Evolutionary conservation across 2,888 invertebrate species (phyloP), one percentile per base, ranked within the genome.

Genomic region (Rhamphomyia laevipes): DNA sequence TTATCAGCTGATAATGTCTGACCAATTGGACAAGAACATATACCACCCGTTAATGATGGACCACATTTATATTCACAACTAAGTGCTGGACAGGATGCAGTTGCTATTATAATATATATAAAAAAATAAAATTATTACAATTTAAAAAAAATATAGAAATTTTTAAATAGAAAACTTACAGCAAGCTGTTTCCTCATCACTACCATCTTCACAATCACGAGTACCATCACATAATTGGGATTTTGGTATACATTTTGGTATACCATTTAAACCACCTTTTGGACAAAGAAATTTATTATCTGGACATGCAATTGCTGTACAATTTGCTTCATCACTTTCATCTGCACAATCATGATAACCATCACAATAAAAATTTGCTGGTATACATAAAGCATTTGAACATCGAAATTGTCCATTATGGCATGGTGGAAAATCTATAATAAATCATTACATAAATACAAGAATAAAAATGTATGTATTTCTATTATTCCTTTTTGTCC

Each of bases 1-100:
- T 90, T 89, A 65, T 90, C 86, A 6, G 83, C 71, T 1, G 86
- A 80, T n/a, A 96, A 76, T 59, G 82, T 77, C 61, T 86, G 84
- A 0, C 96, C 96, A 21, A 82, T 77, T 0, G 84, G 83, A 72
- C 97, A 99, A 52, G 82, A 84, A 71, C 97, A 99, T 45, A 82
- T 78, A 37, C 95, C 95, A 44, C 95, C 95, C 7, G 79, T 80
- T 9, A 91, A 80, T 1, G 94, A 94, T 35, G 91, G 84, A 57
- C 87, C 86, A 71, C 97, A 97, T 63, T 84, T 86, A 73, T 91
- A 84, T 64, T 90, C 87, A 70, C 97, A 97, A 54, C 84, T 84
- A 51, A 96, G 71, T 3, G 83, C 79, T 0, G 84, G 82, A 65
- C 97, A 97, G 40, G 86, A 82, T 45, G 80, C 74, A 52, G 77